phyloP scores from a whole-genome alignment of 2,888 invertebrate species.

The Athrips mouffetella region DNA sequence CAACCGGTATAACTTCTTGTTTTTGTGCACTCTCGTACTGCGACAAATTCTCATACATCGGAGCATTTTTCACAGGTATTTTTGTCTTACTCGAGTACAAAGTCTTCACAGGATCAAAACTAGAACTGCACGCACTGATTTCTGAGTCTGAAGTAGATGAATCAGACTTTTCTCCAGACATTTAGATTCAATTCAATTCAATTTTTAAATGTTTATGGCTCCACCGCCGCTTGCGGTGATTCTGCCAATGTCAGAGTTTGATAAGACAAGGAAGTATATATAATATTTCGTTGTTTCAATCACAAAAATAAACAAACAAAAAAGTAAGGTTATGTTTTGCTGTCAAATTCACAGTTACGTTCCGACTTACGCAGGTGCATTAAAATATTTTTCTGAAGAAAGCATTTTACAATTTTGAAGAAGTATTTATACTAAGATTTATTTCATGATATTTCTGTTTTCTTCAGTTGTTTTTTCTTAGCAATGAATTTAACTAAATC shows the following conservation, averaged over 20 bases:
- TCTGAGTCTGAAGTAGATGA: constrained; percentile 67
- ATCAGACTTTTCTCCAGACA: constrained; percentile 52
- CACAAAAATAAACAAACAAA: constrained; percentile 10
- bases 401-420: no score
- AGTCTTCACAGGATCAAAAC: constrained; percentile 84
- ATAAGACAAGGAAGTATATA: no score
- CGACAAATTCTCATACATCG: constrained; percentile 82
- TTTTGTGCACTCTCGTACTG: constrained; percentile 69
- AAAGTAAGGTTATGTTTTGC: constrained; percentile 12
- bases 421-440: no score
- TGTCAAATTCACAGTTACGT: constrained; percentile 25
- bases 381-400: background rate
- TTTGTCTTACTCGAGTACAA: constrained; percentile 78
- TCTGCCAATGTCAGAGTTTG: no score
- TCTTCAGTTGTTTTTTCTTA: no score
- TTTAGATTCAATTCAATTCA: no score
- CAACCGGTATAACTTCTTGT: constrained; percentile 45
- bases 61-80: constrained; percentile 78
- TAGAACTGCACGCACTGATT: constrained; percentile 58
- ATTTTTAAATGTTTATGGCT: no score
- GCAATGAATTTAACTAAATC: constrained; percentile 12
- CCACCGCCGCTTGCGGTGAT: no score
- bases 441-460: no score
- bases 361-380: constrained; percentile 28
- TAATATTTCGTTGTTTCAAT: constrained; percentile 11